phyloP scores from a whole-genome alignment of 2,888 invertebrate genomes.

The Rotaria sp. region DNA sequence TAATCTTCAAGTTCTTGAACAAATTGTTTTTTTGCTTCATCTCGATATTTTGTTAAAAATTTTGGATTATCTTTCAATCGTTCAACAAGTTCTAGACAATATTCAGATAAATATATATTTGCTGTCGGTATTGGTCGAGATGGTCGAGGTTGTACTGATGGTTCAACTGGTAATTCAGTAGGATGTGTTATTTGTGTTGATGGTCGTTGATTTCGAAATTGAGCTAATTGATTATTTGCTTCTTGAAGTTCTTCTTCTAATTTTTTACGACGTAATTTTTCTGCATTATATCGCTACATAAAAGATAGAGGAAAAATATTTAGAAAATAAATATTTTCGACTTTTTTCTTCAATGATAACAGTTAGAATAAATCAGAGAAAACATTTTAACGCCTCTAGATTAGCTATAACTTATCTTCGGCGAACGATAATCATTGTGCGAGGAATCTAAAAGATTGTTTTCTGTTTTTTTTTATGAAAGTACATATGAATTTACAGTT shows the following conservation, averaged over 20 bases:
- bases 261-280: no score
- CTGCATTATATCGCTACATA: background rate
- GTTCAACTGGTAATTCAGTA: background rate
- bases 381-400: no score
- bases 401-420: no score
- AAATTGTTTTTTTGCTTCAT: background rate
- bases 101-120: background rate
- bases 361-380: no score
- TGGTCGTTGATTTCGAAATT: background rate
- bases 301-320: no score
- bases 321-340: no score
- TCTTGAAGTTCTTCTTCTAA: background rate
- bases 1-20: background rate
- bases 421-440: no score
- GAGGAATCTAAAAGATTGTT: no score
- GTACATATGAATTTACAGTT: no score
- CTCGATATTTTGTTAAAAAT: background rate
- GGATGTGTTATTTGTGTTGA: background rate
- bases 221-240: background rate
- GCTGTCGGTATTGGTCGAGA: background rate
- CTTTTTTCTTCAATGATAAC: no score
- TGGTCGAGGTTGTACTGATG: background rate
- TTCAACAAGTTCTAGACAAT: background rate
- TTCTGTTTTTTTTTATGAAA: no score
- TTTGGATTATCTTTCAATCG: slow-evolving; percentile 3